These are phyloP conservation scores for Drosophila paulistorum DNA, from an alignment of 1,140 invertebrate species.

Conservation along the genomic window DNA sequence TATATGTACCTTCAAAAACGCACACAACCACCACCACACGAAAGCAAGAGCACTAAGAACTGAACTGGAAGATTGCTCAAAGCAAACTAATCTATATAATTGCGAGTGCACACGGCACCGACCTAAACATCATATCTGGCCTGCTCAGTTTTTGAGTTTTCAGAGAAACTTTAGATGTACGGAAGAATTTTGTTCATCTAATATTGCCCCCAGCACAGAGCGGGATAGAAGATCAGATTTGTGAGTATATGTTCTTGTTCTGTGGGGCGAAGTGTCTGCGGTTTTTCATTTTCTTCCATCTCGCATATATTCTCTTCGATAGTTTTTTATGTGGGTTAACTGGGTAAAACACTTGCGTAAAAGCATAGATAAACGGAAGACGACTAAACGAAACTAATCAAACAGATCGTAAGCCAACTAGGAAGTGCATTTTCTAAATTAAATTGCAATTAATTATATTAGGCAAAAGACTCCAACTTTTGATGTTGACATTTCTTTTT, in stretches of 20 bases:
- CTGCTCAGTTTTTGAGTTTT: slow-evolving; percentile 52
- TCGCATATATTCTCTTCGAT: not conserved
- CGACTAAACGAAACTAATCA: slow-evolving; percentile 25
- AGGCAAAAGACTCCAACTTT: too few relatives aligned
- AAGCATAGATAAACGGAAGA: slow-evolving; percentile 15
- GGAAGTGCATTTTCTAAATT: not conserved
- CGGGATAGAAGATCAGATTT: slow-evolving; percentile 62
- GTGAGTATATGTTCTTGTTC: slow-evolving; percentile 26
- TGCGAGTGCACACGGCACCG: slow-evolving; percentile 78
- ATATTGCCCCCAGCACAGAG: slow-evolving; percentile 65
- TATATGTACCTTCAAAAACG: slow-evolving; percentile 60
- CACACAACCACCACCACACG: slow-evolving; percentile 72
- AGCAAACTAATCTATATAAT: slow-evolving; percentile 82
- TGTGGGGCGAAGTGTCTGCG: slow-evolving; percentile 40
- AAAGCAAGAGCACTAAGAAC: slow-evolving; percentile 65
- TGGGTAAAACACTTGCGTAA: slow-evolving; percentile 59
- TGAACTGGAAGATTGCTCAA: slow-evolving; percentile 82
- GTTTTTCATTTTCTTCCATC: slow-evolving; percentile 66
- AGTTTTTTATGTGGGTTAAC: slow-evolving; percentile 58
- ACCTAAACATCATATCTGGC: slow-evolving; percentile 50
- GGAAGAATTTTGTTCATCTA: slow-evolving; percentile 55
- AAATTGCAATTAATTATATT: too few relatives aligned
- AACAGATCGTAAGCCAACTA: not conserved
- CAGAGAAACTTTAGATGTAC: slow-evolving; percentile 74
- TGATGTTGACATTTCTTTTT: too few relatives aligned